Evolutionary conservation across 1,140 invertebrate species (phyloP).

Genomic region (Platyura marginata): DNA sequence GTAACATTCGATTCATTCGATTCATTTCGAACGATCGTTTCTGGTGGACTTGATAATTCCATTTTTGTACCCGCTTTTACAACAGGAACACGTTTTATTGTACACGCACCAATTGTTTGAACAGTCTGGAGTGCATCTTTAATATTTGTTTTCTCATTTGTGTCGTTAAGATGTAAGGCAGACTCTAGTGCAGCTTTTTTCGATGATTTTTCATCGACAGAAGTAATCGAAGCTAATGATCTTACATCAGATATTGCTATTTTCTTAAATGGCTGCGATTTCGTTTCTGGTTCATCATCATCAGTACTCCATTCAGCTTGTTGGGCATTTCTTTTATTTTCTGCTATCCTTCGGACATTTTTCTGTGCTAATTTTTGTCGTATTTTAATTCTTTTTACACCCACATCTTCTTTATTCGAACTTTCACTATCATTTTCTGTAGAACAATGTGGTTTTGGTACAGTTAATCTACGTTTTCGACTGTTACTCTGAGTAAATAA

Average conservation of each 20-base stretch:
- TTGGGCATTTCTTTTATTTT: slow-evolving; percentile 30
- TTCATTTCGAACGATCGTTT: no score
- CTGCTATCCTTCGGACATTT: slow-evolving; percentile 32
- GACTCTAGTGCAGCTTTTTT: slow-evolving; percentile 8
- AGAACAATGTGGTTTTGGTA: slow-evolving; percentile 10
- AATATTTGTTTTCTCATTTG: no score
- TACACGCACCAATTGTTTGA: no score
- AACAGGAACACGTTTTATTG: no score
- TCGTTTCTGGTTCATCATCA: slow-evolving; percentile 24
- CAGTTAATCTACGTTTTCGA: slow-evolving; percentile 13
- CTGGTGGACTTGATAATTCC: slow-evolving; percentile 3
- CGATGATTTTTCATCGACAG: slow-evolving; percentile 6
- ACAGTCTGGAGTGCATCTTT: no score
- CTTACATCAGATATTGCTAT: no score
- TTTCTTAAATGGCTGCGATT: no score
- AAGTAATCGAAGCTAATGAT: no score
- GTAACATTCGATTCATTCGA: background rate
- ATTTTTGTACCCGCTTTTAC: slow-evolving; percentile 3
- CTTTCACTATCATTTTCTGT: slow-evolving; percentile 23
- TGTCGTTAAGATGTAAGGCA: no score
- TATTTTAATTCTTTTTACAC: slow-evolving; percentile 32
- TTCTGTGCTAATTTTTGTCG: slow-evolving; percentile 29
- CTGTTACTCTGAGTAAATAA: no score
- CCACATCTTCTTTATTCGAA: slow-evolving; percentile 25
- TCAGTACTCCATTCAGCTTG: slow-evolving; percentile 32